Base-by-base conservation (phyloP, 2,113 vertebrate species). In the Sphaerodactylus townsendi region DNA sequence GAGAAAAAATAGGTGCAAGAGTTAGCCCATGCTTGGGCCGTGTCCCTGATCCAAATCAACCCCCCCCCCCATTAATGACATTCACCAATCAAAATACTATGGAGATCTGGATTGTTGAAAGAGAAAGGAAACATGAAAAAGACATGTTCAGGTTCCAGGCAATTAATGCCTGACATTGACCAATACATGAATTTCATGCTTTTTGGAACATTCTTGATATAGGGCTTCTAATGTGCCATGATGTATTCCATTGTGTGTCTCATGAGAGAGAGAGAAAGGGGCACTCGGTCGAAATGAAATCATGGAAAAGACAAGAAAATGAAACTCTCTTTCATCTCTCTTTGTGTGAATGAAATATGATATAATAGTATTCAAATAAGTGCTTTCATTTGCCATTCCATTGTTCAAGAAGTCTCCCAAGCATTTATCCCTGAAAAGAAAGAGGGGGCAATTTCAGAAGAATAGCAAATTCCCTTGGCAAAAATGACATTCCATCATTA, bases 401-500 rank as follows among this genome's bases (percentile, higher is more conserved):
- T 85, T 86, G 85, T 85, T 89, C 87, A 82, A 37, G 1, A 64
- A 85, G n/a, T 9, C 69, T 75, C 72, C 56, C 50, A 19, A 44
- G 37, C 2, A 56, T 86, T 92, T 76, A 73, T 89, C 37, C 37
- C 19, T 70, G 44, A 21, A 77, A 85, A 87, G 64, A 70, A 90
- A 53, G 44, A 84, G 76, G 39, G 35, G 44, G 56, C 85, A 39
- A 74, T 72, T 87, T 88, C 74, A 84, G 77, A 59, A 82, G 72
- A 72, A 71, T 37, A 44, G 75, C 6, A 68, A 35, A 81, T 72
- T 84, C 83, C 69, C 62, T 76, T 70, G 65, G 37, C 50, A 70
- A 83, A 86, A 91, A 83, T 79, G 81, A 30, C 53, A 82, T 78
- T 88, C 79, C 17, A 19, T 70, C 88, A 79, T 87, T 84, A 5